These are phyloP conservation scores for Caenorhabditis japonica DNA, from an alignment of 2,888 invertebrate species.

Conservation along the genomic window DNA sequence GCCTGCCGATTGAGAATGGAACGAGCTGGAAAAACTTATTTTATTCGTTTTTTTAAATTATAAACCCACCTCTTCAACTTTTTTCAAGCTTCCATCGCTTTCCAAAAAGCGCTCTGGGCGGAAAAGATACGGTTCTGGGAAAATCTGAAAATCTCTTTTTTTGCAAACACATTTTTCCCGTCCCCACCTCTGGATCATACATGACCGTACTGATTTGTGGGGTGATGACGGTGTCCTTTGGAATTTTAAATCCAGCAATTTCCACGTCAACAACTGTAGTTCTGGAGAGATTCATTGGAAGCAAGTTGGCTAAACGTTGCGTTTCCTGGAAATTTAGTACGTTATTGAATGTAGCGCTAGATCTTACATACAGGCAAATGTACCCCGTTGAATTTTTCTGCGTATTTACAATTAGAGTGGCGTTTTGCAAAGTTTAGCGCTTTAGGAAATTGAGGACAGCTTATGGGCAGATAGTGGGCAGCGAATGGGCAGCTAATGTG, in stretches of 20 bases:
- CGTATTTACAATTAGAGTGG: no score
- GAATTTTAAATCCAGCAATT: constrained; percentile 40
- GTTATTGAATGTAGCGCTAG: no score
- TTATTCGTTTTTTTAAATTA: background rate
- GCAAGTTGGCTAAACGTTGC: constrained; percentile 56
- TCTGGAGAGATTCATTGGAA: constrained; percentile 56
- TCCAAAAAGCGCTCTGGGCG: constrained; percentile 47
- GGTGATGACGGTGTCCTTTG: constrained; percentile 42
- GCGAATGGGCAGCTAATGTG: no score
- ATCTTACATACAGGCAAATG: no score
- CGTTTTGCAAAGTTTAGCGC: no score
- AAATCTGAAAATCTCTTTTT: constrained; percentile 38
- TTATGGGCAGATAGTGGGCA: no score
- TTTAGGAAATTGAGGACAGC: no score
- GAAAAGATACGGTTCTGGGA: constrained; percentile 53
- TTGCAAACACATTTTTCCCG: background rate
- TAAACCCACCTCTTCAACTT: constrained; percentile 36
- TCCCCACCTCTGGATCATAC: constrained; percentile 40
- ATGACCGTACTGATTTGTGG: constrained; percentile 59
- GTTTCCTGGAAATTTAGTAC: constrained; percentile 58
- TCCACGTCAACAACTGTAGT: constrained; percentile 29
- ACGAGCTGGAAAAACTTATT: constrained; percentile 27
- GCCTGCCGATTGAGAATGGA: constrained; percentile 62
- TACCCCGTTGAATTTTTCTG: no score
- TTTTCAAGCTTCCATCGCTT: constrained; percentile 30